Percentiles rank a stretch among this genome's conserved stretches.
Conservation (phyloP, 2,797 vertebrate genomes). For the Phataginus tetradactyla region DNA sequence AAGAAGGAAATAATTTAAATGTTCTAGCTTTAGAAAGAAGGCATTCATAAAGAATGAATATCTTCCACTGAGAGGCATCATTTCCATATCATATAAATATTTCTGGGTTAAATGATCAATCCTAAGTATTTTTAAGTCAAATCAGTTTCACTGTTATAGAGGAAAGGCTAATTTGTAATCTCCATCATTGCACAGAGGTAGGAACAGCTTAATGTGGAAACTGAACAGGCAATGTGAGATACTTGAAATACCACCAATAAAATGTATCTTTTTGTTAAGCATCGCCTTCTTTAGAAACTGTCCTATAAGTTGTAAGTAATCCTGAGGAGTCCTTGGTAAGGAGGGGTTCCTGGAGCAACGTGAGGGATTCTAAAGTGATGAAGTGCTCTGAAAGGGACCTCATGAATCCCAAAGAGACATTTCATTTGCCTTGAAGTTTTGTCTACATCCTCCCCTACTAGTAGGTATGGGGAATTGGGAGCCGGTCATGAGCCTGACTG, state of each 20-base stretch:
- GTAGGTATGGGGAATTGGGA: background rate
- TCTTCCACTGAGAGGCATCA: background rate
- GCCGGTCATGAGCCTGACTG: background rate
- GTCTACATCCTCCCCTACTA: background rate
- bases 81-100: background rate
- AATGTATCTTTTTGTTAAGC: background rate
- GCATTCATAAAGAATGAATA: background rate
- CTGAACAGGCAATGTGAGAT: background rate
- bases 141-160: background rate
- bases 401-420: background rate
- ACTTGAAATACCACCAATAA: background rate
- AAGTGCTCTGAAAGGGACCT: background rate
- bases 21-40: background rate
- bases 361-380: background rate
- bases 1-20: background rate
- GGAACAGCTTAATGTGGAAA: background rate
- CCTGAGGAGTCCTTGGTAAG: background rate
- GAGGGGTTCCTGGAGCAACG: background rate
- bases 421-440: background rate
- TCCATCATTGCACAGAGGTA: too few species aligned
- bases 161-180: background rate
- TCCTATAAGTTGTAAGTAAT: background rate
- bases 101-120: background rate
- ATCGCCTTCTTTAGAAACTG: background rate
- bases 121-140: background rate